Conservation (phyloP, 2,888 invertebrate genomes). For the Rutpela maculata region DNA sequence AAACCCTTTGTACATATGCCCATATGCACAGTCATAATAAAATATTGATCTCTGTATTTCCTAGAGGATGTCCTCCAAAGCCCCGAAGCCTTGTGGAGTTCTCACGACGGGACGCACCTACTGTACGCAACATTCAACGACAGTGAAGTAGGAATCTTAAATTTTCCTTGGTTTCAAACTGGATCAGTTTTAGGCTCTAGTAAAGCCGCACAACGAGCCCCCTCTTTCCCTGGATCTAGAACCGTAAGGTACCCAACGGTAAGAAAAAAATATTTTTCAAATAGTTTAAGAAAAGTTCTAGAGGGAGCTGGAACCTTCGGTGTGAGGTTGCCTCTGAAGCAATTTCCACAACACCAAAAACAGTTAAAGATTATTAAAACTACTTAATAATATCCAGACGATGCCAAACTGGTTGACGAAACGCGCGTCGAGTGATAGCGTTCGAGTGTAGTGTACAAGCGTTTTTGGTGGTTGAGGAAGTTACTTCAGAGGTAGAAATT, state of each 20-base stretch:
- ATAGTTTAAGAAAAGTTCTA: background rate
- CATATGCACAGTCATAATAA: background rate
- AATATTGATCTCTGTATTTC: constrained; percentile 54
- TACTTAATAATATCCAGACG: too few species aligned
- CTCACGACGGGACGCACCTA: constrained; percentile 86
- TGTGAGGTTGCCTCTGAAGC: too few species aligned
- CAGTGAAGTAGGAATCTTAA: constrained; percentile 84
- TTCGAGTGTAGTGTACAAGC: too few species aligned
- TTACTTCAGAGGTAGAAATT: too few species aligned
- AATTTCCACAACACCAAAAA: too few species aligned
- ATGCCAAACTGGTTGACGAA: too few species aligned
- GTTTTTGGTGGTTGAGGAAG: too few species aligned
- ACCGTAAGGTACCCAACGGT: constrained; percentile 91
- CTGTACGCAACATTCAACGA: constrained; percentile 93
- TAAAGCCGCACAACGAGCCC: constrained; percentile 73
- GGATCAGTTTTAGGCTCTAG: constrained; percentile 80
- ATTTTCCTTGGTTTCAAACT: constrained; percentile 89
- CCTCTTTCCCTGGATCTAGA: constrained; percentile 86
- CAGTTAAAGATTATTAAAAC: too few species aligned
- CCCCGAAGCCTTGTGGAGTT: constrained; percentile 92
- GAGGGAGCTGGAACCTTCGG: too few species aligned
- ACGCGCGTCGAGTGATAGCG: too few species aligned
- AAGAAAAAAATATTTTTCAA: constrained; percentile 61
- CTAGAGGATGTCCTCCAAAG: constrained; percentile 91
- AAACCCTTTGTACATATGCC: too few species aligned